Evolutionary conservation across 2,113 vertebrate genomes (phyloP), one percentile per base, ranked within the genome.

Genomic region (Rattus norvegicus): DNA sequence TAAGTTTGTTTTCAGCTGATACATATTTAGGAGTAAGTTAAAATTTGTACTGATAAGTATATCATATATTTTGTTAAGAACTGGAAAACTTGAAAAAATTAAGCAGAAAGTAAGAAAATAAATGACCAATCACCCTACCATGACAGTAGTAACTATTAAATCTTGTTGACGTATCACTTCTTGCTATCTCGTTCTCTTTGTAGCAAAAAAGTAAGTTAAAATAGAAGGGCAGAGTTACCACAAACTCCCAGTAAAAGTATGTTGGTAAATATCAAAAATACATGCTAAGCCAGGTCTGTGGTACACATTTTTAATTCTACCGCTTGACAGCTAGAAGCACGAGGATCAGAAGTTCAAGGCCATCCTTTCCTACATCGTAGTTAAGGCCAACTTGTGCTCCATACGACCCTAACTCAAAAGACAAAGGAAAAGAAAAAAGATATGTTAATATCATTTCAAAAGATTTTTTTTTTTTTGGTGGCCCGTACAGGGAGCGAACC

Each of bases 71-170:
- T 95, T 94, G 75, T 90, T 90, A 92, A 93, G 8, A 49, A 73
- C 39, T 81, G 76, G 43, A 43, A 43, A 43, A 43, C 43, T 43
- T 43, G 43, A 14, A 76, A 87, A 89, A 81, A 26, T 76, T 88
- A 54, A 92, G 65, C 91, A 89, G 49, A 85, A 97, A 95, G 36
- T 87, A 69, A 86, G 54, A 97, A 95, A 93, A 83, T 87, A 90
- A 90, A 17, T 90, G 39, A 87, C n/a, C 95, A 17, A 54, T 39
- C 87, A 84, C 95, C 67, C 75, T 10, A 67, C 47, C 20, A 56
- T 79, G 43, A 33, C 87, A 92, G 26, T 49, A 67, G 14, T 93
- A 92, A 90, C 43, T 80, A 7, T 86, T 86, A 94, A 65, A 69
- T 30, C n/a, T 69, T 94, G 95, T 88, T 73, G 28, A 9, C 77